Conservation (phyloP, 2,797 vertebrate genomes). For the Toxotes lorentzi region DNA sequence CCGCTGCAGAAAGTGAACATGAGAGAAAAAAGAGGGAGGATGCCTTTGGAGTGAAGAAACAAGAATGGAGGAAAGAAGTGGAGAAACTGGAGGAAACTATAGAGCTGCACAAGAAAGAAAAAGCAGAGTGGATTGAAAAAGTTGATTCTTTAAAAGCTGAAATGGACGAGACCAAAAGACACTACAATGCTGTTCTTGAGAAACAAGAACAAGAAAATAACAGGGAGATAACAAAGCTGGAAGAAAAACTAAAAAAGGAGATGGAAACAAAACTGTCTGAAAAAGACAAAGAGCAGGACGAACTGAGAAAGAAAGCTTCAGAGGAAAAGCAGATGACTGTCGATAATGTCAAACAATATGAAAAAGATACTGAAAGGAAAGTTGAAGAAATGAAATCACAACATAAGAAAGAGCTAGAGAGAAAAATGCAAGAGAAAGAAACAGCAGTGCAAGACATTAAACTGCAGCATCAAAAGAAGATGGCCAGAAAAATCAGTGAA, state of each 20-base stretch:
- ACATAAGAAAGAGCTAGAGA: constrained; percentile 47
- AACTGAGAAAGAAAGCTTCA: constrained; percentile 5
- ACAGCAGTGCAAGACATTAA: constrained; percentile 40
- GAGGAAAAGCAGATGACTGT: constrained; percentile 64
- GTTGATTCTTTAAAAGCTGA: constrained; percentile 52
- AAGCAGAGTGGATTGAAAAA: constrained; percentile 48
- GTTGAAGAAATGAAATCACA: constrained; percentile 39
- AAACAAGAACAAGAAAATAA: constrained; percentile 54
- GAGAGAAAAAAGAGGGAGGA: constrained; percentile 68
- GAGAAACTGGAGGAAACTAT: constrained; percentile 44
- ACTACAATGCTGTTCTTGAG: constrained; percentile 40
- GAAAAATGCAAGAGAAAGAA: constrained; percentile 47
- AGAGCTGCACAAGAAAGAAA: constrained; percentile 55
- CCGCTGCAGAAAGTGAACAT: constrained; percentile 49
- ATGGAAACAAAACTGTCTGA: constrained; percentile 59
- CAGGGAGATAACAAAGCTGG: constrained; percentile 14
- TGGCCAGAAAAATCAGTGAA: constrained; percentile 45
- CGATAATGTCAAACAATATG: constrained; percentile 32
- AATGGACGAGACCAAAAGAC: constrained; percentile 50
- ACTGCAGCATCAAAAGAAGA: constrained; percentile 58
- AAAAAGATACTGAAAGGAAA: constrained; percentile 57
- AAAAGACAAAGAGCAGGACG: constrained; percentile 60
- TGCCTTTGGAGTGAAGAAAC: constrained; percentile 12
- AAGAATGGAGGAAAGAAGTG: constrained; percentile 49
- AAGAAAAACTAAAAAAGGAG: constrained; percentile 45